Evolutionary conservation across 1,140 invertebrate species (phyloP).

Genomic region (Liolophura sinensis): DNA sequence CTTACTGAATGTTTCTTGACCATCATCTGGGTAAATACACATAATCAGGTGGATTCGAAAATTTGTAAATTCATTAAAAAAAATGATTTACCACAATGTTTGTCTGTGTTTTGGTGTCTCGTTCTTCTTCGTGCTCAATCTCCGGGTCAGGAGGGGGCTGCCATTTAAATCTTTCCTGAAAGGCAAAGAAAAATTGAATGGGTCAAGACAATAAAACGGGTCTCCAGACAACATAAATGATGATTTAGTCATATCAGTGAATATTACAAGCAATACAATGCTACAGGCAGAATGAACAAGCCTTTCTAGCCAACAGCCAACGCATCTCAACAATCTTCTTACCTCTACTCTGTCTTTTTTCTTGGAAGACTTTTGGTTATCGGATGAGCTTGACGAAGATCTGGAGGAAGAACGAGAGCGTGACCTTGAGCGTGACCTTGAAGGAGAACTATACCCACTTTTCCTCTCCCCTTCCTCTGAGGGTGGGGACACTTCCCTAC

Average conservation of each 20-base stretch:
- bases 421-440: conserved; percentile 14
- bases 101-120: conserved; percentile 7
- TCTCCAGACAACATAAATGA: too few species aligned
- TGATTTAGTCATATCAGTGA: too few species aligned
- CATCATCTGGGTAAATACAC: neutral
- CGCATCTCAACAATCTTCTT: neutral
- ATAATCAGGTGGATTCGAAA: neutral
- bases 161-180: conserved; percentile 39
- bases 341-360: neutral
- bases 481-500: too few species aligned
- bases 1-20: neutral
- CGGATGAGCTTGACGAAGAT: conserved; percentile 16
- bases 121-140: conserved; percentile 25
- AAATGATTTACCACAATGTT: neutral
- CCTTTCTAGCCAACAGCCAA: neutral
- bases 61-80: neutral
- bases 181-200: neutral
- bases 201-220: too few species aligned
- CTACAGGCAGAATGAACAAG: too few species aligned
- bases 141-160: conserved; percentile 42
- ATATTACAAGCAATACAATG: too few species aligned
- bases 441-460: too few species aligned
- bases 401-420: conserved; percentile 16
- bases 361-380: conserved; percentile 4
- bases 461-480: too few species aligned